Percentiles rank a stretch among this genome's conserved stretches.
These are phyloP conservation scores for Crypturellus undulatus DNA, from an alignment of 2,113 vertebrate genomes.

Conservation along the genomic window DNA sequence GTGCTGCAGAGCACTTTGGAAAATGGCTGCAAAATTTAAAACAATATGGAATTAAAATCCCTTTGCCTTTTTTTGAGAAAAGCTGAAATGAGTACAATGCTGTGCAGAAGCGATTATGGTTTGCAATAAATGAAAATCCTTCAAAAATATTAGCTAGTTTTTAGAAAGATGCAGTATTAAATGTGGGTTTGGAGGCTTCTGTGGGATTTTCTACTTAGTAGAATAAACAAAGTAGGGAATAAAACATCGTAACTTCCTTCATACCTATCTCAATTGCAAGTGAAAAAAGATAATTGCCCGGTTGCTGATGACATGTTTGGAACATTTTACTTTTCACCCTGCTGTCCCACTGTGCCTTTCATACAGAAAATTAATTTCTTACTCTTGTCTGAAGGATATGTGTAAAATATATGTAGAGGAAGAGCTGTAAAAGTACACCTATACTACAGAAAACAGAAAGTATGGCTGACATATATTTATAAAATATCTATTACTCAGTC, in stretches of 20 bases:
- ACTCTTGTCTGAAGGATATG: background rate
- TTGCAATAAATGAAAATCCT: conserved; percentile 4
- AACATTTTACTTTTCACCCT: background rate
- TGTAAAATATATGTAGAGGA: background rate
- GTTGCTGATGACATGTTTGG: background rate
- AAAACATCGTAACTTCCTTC: background rate
- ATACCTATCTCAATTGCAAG: background rate
- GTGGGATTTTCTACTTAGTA: conserved; percentile 3
- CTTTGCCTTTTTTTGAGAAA: background rate
- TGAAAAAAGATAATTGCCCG: background rate
- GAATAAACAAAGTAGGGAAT: background rate
- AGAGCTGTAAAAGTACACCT: background rate
- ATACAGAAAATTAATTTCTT: background rate
- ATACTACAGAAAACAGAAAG: background rate
- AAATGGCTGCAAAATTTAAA: background rate
- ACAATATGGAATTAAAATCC: background rate
- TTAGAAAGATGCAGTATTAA: background rate
- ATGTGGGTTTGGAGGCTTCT: background rate
- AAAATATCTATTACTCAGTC: background rate
- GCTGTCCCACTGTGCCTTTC: background rate
- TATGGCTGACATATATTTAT: conserved; percentile 1
- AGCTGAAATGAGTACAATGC: background rate
- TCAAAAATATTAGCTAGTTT: background rate
- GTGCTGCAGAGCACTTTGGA: background rate
- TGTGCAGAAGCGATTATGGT: fast-evolving